Conservation (phyloP, 2,113 vertebrate genomes). For the Noctilio leporinus region DNA sequence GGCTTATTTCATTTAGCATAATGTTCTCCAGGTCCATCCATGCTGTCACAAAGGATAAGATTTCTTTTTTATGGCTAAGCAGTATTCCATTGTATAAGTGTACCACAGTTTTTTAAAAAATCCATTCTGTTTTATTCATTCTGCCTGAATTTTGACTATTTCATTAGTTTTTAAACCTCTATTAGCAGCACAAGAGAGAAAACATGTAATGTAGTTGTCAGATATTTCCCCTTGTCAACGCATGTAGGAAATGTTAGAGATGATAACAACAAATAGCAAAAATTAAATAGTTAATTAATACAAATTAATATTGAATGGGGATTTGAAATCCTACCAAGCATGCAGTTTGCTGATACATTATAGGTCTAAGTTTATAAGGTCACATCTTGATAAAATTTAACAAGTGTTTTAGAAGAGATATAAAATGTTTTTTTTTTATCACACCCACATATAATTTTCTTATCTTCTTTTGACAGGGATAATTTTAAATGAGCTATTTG, state of each 20-base stretch:
- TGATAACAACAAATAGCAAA: conserved; percentile 47
- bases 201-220: background rate
- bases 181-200: background rate
- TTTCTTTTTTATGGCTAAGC: too few relatives aligned
- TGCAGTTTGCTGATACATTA: background rate
- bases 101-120: too few relatives aligned
- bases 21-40: too few relatives aligned
- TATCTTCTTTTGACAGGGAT: conserved; percentile 74
- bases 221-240: conserved; percentile 17
- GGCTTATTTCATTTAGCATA: too few relatives aligned
- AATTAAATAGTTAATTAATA: conserved; percentile 44
- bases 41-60: too few relatives aligned
- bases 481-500: conserved; percentile 74
- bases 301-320: background rate
- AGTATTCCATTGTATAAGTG: too few relatives aligned
- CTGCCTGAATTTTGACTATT: background rate
- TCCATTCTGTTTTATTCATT: background rate
- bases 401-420: conserved; percentile 69
- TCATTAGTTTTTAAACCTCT: background rate
- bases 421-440: conserved; percentile 56
- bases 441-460: conserved; percentile 70
- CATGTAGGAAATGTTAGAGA: conserved; percentile 23
- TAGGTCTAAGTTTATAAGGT: conserved; percentile 66
- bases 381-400: conserved; percentile 65
- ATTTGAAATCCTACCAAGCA: background rate